phyloP scores from a whole-genome alignment of 2,113 vertebrate genomes.

The Nesoenas mayeri region DNA sequence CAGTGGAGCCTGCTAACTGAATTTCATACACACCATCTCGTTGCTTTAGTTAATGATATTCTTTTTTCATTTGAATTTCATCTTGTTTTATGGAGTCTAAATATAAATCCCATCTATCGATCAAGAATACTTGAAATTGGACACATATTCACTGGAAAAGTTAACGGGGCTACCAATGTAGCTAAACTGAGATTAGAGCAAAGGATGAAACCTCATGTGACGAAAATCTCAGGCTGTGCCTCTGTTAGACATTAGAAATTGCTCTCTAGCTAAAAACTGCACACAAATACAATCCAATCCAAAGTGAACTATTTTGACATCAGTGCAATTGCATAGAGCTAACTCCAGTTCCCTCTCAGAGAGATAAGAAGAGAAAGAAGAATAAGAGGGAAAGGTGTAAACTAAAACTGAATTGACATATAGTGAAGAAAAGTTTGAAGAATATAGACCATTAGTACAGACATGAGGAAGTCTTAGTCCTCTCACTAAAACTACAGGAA shows the following conservation, averaged over 20 bases:
- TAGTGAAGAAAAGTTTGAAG: neutral
- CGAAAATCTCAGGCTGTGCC: neutral
- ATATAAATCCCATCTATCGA: neutral
- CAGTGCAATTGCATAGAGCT: neutral
- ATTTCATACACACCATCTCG: neutral
- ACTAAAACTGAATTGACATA: neutral
- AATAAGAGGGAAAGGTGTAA: neutral
- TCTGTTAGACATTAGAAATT: neutral
- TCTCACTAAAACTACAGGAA: neutral
- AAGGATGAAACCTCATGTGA: neutral
- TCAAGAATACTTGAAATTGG: neutral
- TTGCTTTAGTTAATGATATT: neutral
- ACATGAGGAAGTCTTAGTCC: neutral
- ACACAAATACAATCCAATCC: neutral
- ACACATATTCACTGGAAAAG: neutral
- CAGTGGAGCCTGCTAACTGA: neutral
- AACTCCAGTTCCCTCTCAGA: neutral
- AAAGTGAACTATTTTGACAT: neutral
- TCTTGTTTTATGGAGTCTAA: neutral
- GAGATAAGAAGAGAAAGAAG: neutral
- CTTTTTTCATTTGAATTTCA: neutral
- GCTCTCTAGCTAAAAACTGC: neutral
- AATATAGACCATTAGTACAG: neutral
- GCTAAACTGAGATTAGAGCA: neutral
- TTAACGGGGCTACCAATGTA: neutral